Evolutionary conservation across 1,140 invertebrate genomes (phyloP).

Genomic region (Heterodera schachtii): DNA sequence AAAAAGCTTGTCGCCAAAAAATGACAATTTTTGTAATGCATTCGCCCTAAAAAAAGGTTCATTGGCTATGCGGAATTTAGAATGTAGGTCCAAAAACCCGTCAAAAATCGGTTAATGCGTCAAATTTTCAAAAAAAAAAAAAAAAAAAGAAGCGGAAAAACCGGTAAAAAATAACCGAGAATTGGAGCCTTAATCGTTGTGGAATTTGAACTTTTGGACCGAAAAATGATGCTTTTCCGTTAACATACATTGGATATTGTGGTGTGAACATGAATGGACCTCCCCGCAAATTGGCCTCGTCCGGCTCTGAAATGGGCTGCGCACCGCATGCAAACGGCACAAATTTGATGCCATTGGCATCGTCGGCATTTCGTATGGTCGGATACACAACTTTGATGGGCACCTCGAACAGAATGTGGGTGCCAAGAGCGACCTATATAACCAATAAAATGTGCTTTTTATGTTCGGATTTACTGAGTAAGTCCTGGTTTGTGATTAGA

Average conservation of each 20-base stretch:
- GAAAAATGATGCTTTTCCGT: not conserved
- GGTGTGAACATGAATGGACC: conserved; percentile 43
- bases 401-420: conserved; percentile 38
- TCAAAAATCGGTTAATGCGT: too few relatives aligned
- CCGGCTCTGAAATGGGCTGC: conserved; percentile 35
- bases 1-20: too few relatives aligned
- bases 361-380: conserved; percentile 27
- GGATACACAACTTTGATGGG: conserved; percentile 41
- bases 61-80: too few relatives aligned
- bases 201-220: not conserved
- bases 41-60: too few relatives aligned
- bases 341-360: conserved; percentile 44
- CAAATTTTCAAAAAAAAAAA: too few relatives aligned
- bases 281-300: conserved; percentile 40
- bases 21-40: too few relatives aligned
- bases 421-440: conserved; percentile 35
- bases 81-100: too few relatives aligned
- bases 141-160: too few relatives aligned
- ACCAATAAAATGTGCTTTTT: not conserved
- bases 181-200: not conserved
- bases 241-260: conserved; percentile 29
- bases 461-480: too few relatives aligned
- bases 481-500: too few relatives aligned
- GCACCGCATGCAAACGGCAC: conserved; percentile 39
- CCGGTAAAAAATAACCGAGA: too few relatives aligned